Evolutionary conservation across 2,113 vertebrate species (phyloP).

Genomic region (Chaetura pelagica): DNA sequence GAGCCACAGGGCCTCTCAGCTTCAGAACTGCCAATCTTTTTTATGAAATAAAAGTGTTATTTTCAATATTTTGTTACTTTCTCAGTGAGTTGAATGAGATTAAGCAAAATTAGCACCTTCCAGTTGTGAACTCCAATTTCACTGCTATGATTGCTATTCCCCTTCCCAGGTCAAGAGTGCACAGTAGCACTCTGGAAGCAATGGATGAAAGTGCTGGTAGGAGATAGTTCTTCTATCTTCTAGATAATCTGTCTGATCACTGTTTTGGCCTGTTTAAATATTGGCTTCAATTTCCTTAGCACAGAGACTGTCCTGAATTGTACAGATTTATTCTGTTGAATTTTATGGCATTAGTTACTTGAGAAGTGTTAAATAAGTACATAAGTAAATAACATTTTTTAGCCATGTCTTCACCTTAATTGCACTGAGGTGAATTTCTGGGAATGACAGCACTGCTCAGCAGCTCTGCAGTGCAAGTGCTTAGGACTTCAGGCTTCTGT

Average conservation of each 20-base stretch:
- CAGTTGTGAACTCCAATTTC: slow-evolving; percentile 55
- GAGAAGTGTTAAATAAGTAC: not conserved
- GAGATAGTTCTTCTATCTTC: slow-evolving; percentile 3
- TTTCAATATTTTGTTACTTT: slow-evolving; percentile 45
- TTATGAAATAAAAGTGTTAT: not conserved
- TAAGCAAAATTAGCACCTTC: slow-evolving; percentile 60
- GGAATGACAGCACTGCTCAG: not conserved
- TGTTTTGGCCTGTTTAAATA: not conserved
- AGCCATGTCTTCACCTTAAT: not conserved
- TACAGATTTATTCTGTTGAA: accelerated
- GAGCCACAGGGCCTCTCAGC: not conserved
- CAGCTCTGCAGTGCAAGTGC: not conserved
- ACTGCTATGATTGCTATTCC: slow-evolving; percentile 27
- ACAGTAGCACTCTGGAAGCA: slow-evolving; percentile 40
- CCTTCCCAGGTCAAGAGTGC: slow-evolving; percentile 55
- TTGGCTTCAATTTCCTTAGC: not conserved
- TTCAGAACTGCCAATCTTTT: slow-evolving; percentile 14
- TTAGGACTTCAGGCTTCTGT: not conserved
- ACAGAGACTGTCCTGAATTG: not conserved
- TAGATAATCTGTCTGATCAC: not conserved
- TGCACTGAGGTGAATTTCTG: not conserved
- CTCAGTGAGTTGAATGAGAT: not conserved
- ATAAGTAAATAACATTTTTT: not conserved
- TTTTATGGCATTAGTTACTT: not conserved
- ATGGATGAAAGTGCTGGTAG: slow-evolving; percentile 45